Percentiles rank a stretch among this genome's conserved stretches.
These are phyloP conservation scores for Aramus guarauna DNA, from an alignment of 2,113 vertebrate species.

Conservation along the genomic window DNA sequence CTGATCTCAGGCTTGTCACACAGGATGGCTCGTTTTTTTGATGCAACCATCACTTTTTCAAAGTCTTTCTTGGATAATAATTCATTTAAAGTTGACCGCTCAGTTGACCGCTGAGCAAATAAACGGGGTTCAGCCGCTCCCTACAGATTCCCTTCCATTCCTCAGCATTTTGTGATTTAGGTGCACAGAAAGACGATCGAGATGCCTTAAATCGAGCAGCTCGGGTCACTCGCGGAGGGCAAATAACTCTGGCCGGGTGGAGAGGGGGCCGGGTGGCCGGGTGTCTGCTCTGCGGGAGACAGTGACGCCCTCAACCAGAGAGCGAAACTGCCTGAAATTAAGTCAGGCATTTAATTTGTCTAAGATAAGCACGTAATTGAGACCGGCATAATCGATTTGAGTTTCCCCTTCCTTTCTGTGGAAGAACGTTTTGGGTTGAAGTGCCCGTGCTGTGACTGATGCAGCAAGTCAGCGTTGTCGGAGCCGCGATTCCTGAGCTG, in stretches of 20 bases:
- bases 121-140: not conserved
- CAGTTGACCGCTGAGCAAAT: not conserved
- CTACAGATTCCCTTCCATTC: not conserved
- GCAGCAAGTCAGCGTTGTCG: not conserved
- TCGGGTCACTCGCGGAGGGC: not conserved
- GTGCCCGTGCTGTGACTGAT: constrained; percentile 25
- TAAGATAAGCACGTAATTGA: not conserved
- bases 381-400: not conserved
- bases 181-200: not conserved
- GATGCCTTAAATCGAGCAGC: not conserved
- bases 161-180: rapidly evolving
- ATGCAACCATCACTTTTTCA: not conserved
- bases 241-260: not conserved
- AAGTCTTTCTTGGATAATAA: not conserved
- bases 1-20: not conserved
- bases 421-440: constrained; percentile 18
- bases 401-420: constrained; percentile 3
- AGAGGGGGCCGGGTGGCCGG: not conserved
- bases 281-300: not conserved
- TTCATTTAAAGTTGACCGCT: not conserved
- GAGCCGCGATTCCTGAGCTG: not conserved
- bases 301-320: not conserved
- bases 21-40: not conserved
- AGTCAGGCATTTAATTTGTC: not conserved
- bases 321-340: rapidly evolving